These are phyloP conservation scores for Axis porcinus DNA, from an alignment of 2,113 vertebrate genomes.

Conservation along the genomic window DNA sequence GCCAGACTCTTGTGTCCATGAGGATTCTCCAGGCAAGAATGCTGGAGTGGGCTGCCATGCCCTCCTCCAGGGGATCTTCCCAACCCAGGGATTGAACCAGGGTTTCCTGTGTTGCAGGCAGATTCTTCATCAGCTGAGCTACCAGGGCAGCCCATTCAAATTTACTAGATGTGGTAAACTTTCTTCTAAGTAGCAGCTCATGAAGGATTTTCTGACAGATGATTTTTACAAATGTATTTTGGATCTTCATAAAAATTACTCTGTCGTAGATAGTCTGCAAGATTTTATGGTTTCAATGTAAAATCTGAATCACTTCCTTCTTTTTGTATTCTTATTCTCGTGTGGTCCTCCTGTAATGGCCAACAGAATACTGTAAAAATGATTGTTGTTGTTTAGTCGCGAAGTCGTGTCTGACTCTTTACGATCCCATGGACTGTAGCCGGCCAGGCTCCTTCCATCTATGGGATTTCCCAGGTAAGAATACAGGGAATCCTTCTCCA, in stretches of 20 bases:
- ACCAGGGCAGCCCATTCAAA: background rate
- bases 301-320: background rate
- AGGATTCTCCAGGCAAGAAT: background rate
- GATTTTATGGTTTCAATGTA: background rate
- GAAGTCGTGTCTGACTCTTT: background rate
- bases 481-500: background rate
- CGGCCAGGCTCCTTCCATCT: background rate
- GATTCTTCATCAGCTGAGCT: background rate
- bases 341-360: background rate
- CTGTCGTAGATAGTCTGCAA: background rate
- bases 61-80: background rate
- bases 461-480: background rate
- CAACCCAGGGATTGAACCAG: background rate
- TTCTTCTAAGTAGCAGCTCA: background rate
- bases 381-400: background rate
- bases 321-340: background rate
- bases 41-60: background rate
- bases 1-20: background rate
- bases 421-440: background rate
- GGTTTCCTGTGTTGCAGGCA: background rate
- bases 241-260: background rate
- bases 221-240: background rate
- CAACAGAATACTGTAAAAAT: background rate
- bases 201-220: background rate
- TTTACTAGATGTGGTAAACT: background rate